A percentile compares a stretch with the other conserved stretches of the same genome.
These are phyloP conservation scores for Odocoileus hemionus DNA, from an alignment of 2,113 vertebrate species.

Conservation along the genomic window DNA sequence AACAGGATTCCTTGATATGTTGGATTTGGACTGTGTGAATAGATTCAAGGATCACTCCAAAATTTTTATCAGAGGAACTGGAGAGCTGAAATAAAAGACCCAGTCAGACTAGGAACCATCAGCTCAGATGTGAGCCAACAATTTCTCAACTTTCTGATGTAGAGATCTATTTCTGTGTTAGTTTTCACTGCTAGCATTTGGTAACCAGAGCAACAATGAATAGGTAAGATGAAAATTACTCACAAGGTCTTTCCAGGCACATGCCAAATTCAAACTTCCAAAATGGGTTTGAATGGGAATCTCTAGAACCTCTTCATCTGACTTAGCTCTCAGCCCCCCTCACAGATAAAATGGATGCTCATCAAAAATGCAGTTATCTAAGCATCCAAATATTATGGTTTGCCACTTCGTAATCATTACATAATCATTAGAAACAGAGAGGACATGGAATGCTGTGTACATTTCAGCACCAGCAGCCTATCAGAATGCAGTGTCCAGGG, in stretches of 20 bases:
- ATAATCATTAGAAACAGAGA: not conserved
- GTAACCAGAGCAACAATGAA: not conserved
- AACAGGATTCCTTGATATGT: not conserved
- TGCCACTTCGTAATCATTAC: conserved; percentile 6
- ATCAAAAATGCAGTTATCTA: not conserved
- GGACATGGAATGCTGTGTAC: not conserved
- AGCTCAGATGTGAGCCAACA: not conserved
- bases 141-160: not conserved
- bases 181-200: not conserved
- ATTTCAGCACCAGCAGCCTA: conserved; percentile 3
- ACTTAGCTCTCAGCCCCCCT: not conserved
- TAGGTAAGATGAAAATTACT: not conserved
- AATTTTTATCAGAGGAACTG: not conserved
- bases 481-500: not conserved
- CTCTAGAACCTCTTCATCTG: not conserved
- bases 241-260: not conserved
- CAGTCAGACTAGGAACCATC: not conserved
- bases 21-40: not conserved
- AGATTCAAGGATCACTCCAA: not conserved
- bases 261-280: not conserved
- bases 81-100: not conserved
- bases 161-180: not conserved
- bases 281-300: not conserved
- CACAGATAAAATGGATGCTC: not conserved
- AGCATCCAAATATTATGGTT: not conserved